phyloP scores from a whole-genome alignment of 2,113 vertebrate genomes.

The Myotis davidii region DNA sequence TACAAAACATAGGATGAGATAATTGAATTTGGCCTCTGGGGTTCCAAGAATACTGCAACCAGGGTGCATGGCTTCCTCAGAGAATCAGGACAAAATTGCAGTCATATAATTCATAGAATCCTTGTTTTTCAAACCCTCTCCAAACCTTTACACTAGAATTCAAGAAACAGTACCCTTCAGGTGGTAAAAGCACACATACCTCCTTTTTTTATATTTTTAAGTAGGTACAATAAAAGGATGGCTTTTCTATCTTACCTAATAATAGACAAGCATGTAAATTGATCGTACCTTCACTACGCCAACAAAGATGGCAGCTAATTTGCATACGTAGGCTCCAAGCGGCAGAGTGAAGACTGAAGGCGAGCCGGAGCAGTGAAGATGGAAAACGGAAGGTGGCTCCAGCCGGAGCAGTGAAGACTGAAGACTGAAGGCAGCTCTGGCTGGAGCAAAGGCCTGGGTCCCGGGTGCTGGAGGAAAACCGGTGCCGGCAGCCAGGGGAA shows the following conservation, averaged over 20 bases:
- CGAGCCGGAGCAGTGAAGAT: no score
- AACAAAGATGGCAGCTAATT: no score
- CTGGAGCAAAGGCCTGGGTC: no score
- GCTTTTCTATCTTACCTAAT: not conserved
- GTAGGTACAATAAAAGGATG: not conserved
- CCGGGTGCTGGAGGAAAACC: no score
- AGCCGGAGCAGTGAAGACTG: no score
- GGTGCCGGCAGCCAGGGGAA: no score
- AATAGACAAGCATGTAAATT: no score
- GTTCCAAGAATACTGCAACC: not conserved
- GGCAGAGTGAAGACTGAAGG: no score
- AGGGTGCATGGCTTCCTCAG: not conserved
- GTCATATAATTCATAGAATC: not conserved
- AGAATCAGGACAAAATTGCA: conserved; percentile 39
- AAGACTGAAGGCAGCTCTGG: no score
- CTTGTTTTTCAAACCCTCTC: conserved; percentile 8
- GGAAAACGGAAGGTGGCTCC: no score
- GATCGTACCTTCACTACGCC: no score
- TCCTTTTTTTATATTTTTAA: not conserved
- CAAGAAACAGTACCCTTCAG: not conserved
- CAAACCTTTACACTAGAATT: not conserved
- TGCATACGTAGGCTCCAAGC: no score
- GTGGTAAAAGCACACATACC: not conserved
- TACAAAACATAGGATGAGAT: conserved; percentile 55
- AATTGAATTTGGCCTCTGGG: conserved; percentile 66